Conservation (phyloP, 2,888 invertebrate species). For the Drosophila picticornis region DNA sequence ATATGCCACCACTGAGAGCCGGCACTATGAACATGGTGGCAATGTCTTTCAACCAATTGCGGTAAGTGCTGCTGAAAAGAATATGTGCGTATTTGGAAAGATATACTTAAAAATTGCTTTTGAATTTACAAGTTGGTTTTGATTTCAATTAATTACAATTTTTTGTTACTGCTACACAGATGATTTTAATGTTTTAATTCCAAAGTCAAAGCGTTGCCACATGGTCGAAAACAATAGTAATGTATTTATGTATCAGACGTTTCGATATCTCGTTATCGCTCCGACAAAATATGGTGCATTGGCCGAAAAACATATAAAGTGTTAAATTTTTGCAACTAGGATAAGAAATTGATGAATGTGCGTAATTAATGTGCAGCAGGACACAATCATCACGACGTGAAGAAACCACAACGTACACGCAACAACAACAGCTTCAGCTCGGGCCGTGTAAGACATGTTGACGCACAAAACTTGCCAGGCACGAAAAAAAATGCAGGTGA, state of each 20-base stretch:
- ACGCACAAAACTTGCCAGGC: slow-evolving; percentile 86
- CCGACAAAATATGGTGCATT: slow-evolving; percentile 43
- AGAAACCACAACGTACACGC: slow-evolving; percentile 42
- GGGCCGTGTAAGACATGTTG: slow-evolving; percentile 83
- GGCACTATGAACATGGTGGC: slow-evolving; percentile 50
- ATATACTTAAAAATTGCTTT: neutral
- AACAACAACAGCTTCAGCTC: slow-evolving; percentile 41
- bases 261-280: slow-evolving; percentile 41
- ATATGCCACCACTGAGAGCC: slow-evolving; percentile 27
- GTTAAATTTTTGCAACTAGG: slow-evolving; percentile 52
- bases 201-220: slow-evolving; percentile 32
- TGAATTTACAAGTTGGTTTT: neutral
- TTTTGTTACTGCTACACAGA: neutral
- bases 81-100: neutral
- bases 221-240: neutral
- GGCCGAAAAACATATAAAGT: slow-evolving; percentile 48
- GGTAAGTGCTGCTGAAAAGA: neutral
- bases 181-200: slow-evolving; percentile 4
- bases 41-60: slow-evolving; percentile 11
- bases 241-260: slow-evolving; percentile 10
- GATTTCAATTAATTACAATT: neutral
- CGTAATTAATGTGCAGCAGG: slow-evolving; percentile 57
- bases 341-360: slow-evolving; percentile 56
- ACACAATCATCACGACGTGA: slow-evolving; percentile 48
- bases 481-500: slow-evolving; percentile 87